Base-by-base conservation (phyloP, 2,797 vertebrate genomes). In the Champsocephalus esox region DNA sequence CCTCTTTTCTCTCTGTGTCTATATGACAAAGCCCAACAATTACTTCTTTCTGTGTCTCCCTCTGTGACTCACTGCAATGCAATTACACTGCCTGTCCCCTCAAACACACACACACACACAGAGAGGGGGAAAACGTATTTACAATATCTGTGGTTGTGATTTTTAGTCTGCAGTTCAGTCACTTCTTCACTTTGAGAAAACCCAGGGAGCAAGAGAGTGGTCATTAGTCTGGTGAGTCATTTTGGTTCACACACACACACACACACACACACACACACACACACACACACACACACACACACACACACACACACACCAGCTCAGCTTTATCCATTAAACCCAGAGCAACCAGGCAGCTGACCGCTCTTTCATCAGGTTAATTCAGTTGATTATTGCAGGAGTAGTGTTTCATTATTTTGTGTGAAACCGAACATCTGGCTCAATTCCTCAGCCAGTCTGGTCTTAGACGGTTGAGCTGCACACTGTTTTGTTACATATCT, bases 11-110 rank as follows among this genome's bases (percentile, higher is more conserved):
- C 34, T 65, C 45, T 54, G 14, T 75, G 41, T 87, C 72, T 80
- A 57, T 82, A 81, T 71, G 73, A 87, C 76, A 86, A 81, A 80
- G 67, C 50, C 49, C 46, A 84, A 93, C 88, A 92, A 92, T 87
- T 80, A 76, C 83, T 83, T n/a, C n/a, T n/a, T 90, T 90, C 87
- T n/a, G 65, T 88, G 56, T 82, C 62, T 74, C n/a, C n/a, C n/a
- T n/a, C 49, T 87, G 75, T 89, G 81, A 90, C 83, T 92, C 92
- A 92, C 62, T 84, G 75, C 79, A 68, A 75, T 75, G 85, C 68
- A 85, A 91, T 87, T 88, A 88, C 75, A 54, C 57, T 60, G 56
- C 76, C 80, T 80, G 87, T 86, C 73, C 50, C 81, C 77, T 28
- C 78, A 66, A 70, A 81, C 58, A 38, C 4, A 61, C 74, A 66